Percentiles rank a stretch among this genome's conserved stretches.
Evolutionary conservation across 2,797 vertebrate species (phyloP).

Genomic region (Peromyscus melanophrys): DNA sequence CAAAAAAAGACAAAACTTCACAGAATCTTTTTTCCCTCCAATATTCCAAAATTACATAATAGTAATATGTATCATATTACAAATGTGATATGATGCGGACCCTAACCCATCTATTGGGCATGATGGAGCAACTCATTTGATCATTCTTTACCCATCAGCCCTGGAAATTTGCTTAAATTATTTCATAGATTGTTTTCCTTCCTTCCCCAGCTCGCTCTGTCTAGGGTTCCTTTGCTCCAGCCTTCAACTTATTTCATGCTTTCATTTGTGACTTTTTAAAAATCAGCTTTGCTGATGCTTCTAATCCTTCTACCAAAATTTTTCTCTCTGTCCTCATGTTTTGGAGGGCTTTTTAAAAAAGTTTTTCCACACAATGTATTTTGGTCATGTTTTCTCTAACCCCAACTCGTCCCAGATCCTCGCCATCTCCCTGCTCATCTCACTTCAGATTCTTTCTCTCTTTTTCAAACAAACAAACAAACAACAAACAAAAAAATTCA

Average conservation of each 20-base stretch:
- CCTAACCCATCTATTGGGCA: neutral
- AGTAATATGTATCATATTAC: too few species aligned
- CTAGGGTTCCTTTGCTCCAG: neutral
- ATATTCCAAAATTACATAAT: neutral
- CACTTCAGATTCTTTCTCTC: neutral
- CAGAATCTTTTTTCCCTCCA: neutral
- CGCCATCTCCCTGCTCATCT: neutral
- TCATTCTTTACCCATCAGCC: neutral
- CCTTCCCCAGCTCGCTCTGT: neutral
- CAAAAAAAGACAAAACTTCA: neutral
- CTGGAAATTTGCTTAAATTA: neutral
- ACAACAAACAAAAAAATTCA: neutral
- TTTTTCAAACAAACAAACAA: neutral
- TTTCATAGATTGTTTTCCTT: neutral
- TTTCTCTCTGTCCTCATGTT: slow-evolving; percentile 20
- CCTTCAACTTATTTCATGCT: slow-evolving; percentile 13
- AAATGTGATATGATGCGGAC: neutral
- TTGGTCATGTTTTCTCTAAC: neutral
- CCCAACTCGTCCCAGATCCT: neutral
- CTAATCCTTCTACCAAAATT: neutral
- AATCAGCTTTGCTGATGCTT: slow-evolving; percentile 27
- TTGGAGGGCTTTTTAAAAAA: slow-evolving; percentile 23
- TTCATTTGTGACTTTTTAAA: slow-evolving; percentile 44
- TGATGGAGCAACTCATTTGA: neutral
- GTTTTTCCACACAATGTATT: neutral